Percentiles rank a stretch among this genome's conserved stretches.
Conservation (phyloP, 2,113 vertebrate species). For the Oxyruncus cristatus region DNA sequence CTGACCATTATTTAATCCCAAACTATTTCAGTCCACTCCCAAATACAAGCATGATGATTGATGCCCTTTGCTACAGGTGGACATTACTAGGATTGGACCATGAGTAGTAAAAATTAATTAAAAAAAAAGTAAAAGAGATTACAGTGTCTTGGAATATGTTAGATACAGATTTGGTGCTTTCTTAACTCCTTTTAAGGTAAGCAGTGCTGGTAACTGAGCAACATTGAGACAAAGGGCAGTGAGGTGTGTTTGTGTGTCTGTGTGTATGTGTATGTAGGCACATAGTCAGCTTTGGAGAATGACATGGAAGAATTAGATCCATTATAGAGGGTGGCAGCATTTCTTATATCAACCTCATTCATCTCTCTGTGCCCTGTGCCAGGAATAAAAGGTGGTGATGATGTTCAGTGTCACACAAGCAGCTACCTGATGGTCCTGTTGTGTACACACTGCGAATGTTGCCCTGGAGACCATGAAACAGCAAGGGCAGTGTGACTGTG, state of each 20-base stretch:
- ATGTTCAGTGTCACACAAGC: constrained; percentile 10
- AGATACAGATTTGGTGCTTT: not conserved
- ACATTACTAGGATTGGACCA: not conserved
- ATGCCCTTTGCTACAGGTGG: not conserved
- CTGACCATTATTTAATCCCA: not conserved
- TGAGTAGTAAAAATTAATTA: not conserved
- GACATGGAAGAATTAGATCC: constrained; percentile 25
- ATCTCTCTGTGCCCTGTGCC: constrained; percentile 7
- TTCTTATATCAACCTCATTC: constrained; percentile 57
- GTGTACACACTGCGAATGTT: not conserved
- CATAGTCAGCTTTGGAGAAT: not conserved
- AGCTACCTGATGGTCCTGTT: constrained; percentile 58
- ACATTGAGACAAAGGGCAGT: not conserved
- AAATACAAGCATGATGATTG: not conserved
- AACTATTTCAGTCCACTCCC: not conserved
- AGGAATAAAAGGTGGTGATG: constrained; percentile 25
- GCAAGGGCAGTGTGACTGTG: not conserved
- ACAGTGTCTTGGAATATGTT: not conserved
- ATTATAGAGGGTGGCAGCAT: constrained; percentile 25
- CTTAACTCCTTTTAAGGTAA: not conserved
- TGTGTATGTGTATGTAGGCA: not conserved
- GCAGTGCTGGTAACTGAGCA: not conserved
- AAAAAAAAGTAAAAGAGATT: not conserved
- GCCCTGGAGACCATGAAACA: not conserved
- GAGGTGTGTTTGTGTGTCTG: not conserved